Evolutionary conservation across 1,140 invertebrate genomes (phyloP).

Genomic region (Bombus picipes): DNA sequence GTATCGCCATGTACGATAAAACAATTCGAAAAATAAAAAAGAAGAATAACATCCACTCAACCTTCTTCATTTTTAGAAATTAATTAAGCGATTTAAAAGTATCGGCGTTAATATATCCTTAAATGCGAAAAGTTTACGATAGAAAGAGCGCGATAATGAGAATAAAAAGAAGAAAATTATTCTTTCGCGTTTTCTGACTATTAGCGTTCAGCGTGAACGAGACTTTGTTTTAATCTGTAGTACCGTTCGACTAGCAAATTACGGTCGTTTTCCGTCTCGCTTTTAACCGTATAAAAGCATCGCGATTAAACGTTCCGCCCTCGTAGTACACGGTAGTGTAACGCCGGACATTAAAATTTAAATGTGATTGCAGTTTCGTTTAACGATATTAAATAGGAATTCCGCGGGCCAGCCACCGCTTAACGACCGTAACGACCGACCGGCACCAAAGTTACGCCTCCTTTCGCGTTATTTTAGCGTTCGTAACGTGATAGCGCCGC

Average conservation of each 20-base stretch:
- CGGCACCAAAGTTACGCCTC: conserved; percentile 4
- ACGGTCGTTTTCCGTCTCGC: conserved; percentile 1
- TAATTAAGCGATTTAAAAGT: too few relatives aligned
- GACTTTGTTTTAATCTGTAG: conserved; percentile 11
- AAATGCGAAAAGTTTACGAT: too few relatives aligned
- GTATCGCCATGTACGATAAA: background rate
- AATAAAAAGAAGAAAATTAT: background rate
- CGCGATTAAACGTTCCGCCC: conserved; percentile 42
- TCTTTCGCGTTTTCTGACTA: background rate
- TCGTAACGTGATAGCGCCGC: conserved; percentile 4
- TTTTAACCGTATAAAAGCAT: conserved; percentile 15
- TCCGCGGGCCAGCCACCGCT: background rate
- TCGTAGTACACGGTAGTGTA: conserved; percentile 8
- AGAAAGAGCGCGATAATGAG: too few relatives aligned
- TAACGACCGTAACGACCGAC: conserved; percentile 35
- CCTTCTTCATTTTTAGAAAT: too few relatives aligned
- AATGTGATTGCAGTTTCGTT: conserved; percentile 46
- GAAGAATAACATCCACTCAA: too few relatives aligned
- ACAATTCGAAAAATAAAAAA: background rate
- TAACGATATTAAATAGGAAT: conserved; percentile 52
- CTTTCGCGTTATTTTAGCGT: conserved; percentile 22
- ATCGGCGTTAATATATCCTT: too few relatives aligned
- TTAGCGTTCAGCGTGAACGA: background rate
- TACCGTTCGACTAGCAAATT: conserved; percentile 19
- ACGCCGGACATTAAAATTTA: conserved; percentile 43